phyloP scores from a whole-genome alignment of 2,888 invertebrate species.

The Eupithecia insigniata region DNA sequence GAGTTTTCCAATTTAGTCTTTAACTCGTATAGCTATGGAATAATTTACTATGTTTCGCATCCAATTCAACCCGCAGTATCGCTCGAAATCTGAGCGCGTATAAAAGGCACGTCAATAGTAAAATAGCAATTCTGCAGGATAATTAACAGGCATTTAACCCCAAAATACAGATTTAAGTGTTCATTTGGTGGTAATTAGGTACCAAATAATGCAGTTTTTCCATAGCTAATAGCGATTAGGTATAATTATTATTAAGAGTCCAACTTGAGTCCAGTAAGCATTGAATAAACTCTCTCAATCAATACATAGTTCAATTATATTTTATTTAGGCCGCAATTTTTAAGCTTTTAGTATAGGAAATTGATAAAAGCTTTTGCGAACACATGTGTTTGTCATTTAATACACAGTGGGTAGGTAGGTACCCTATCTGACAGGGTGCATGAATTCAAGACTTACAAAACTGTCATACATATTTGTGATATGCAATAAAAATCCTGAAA shows the following conservation, averaged over 20 bases:
- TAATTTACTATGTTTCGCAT: slow-evolving; percentile 8
- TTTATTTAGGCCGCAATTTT: not conserved
- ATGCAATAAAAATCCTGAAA: no score
- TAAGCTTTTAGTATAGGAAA: not conserved
- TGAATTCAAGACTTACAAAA: no score
- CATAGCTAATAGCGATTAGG: not conserved
- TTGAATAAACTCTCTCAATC: not conserved
- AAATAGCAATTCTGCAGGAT: not conserved
- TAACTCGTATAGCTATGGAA: slow-evolving; percentile 16
- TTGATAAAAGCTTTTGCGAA: not conserved
- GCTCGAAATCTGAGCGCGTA: not conserved
- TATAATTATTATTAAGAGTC: not conserved
- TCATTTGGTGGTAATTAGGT: not conserved
- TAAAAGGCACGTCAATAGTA: not conserved
- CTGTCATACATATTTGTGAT: no score
- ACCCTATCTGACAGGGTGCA: no score
- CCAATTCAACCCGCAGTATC: not conserved
- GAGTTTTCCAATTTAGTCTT: slow-evolving; percentile 53
- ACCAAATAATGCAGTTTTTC: not conserved
- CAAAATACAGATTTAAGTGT: not conserved
- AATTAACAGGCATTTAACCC: not conserved
- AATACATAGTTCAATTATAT: not conserved
- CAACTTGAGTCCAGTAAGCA: not conserved
- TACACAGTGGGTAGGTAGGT: not conserved
- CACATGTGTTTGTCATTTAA: not conserved